These are phyloP conservation scores for Drosophila willistoni DNA, from an alignment of 1,140 invertebrate species.

Conservation along the genomic window DNA sequence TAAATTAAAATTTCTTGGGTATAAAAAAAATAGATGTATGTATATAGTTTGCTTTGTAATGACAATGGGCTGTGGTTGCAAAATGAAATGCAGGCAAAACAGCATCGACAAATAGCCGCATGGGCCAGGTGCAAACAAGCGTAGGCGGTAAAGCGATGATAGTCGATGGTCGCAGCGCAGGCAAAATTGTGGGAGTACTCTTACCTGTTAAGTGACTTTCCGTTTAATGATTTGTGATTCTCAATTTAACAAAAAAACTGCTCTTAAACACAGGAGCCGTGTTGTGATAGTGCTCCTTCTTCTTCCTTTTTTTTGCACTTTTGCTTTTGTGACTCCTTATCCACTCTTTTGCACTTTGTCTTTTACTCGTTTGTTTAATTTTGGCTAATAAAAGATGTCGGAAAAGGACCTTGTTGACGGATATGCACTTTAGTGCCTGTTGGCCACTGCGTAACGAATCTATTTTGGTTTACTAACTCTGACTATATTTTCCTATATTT, in stretches of 20 bases:
- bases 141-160: conserved; percentile 8
- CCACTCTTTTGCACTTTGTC: conserved; percentile 26
- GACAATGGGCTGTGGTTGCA: conserved; percentile 33
- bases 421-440: conserved; percentile 2
- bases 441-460: neutral
- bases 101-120: neutral
- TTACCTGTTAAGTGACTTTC: neutral
- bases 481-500: conserved; percentile 46
- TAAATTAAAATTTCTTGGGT: neutral
- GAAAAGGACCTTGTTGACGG: neutral
- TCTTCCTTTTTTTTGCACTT: conserved; percentile 3
- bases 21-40: conserved; percentile 31
- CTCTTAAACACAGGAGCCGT: conserved; percentile 1
- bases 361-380: conserved; percentile 39
- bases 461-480: neutral
- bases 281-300: neutral
- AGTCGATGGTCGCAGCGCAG: neutral
- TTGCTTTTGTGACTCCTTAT: conserved; percentile 28
- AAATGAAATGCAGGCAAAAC: conserved; percentile 25
- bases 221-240: neutral
- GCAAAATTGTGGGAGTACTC: neutral
- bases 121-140: conserved; percentile 11
- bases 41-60: conserved; percentile 24
- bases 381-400: neutral
- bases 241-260: neutral